Evolutionary conservation across 2,797 vertebrate genomes (phyloP).

Genomic region (Fundulus diaphanus): DNA sequence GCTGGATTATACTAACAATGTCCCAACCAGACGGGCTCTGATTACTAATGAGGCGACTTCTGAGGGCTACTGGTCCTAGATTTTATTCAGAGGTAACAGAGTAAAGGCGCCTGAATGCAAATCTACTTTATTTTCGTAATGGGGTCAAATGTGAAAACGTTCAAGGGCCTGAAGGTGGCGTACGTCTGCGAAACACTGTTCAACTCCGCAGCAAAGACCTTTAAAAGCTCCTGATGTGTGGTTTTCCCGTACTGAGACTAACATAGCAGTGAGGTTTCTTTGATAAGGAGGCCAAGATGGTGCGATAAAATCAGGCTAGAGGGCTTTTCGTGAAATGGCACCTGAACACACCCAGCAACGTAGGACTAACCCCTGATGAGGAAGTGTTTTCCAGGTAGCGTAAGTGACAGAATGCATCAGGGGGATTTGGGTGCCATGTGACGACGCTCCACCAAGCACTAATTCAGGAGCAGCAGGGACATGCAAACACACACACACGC

Average conservation of each 20-base stretch:
- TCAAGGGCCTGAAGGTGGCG: background rate
- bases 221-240: background rate
- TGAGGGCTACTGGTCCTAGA: background rate
- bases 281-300: background rate
- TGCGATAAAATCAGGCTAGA: background rate
- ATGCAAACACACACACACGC: background rate
- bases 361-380: too few species aligned
- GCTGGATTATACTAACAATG: background rate
- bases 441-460: background rate
- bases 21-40: background rate
- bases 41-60: background rate
- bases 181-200: background rate
- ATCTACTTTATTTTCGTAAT: background rate
- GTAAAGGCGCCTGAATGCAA: background rate
- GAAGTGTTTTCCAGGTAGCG: background rate
- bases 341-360: background rate
- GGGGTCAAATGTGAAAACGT: background rate
- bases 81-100: background rate
- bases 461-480: conserved; percentile 6
- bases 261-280: background rate
- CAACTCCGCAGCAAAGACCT: background rate
- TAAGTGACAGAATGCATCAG: background rate
- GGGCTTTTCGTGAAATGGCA: background rate
- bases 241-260: background rate
- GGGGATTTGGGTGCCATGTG: background rate